phyloP scores from a whole-genome alignment of 2,113 vertebrate genomes.

The Ramphastos sulfuratus region DNA sequence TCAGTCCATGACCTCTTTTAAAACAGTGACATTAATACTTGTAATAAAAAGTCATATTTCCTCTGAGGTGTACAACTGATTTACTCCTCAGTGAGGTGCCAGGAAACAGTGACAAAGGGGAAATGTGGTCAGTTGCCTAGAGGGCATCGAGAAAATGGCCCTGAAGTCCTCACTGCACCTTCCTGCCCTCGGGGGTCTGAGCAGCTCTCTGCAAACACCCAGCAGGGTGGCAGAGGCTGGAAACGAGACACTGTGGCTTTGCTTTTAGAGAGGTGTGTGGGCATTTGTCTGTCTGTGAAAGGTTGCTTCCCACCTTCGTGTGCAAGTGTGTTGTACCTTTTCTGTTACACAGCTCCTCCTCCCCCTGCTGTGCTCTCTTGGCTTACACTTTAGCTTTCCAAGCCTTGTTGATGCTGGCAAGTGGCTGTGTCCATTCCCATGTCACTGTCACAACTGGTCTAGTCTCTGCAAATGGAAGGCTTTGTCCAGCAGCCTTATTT shows the following conservation, averaged over 20 bases:
- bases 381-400: not conserved
- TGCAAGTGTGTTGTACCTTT: not conserved
- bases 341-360: not conserved
- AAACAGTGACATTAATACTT: not conserved
- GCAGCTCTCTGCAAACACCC: not conserved
- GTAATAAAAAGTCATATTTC: not conserved
- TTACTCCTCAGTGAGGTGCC: not conserved
- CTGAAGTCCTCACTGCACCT: not conserved
- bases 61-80: not conserved
- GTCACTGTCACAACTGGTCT: not conserved
- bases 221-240: not conserved
- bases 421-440: not conserved
- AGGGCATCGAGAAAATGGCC: not conserved
- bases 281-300: not conserved
- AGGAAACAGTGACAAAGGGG: not conserved
- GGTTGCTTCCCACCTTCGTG: not conserved
- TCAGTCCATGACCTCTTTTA: not conserved
- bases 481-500: conserved; percentile 8
- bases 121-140: not conserved
- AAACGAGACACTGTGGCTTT: not conserved
- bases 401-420: not conserved
- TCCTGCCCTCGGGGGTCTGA: not conserved
- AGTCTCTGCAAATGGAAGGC: not conserved
- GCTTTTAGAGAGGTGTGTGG: not conserved
- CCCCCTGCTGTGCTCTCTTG: not conserved